Percentiles rank a stretch among this genome's conserved stretches.
These are phyloP conservation scores for Vultur gryphus DNA, from an alignment of 2,797 vertebrate genomes.

Conservation along the genomic window DNA sequence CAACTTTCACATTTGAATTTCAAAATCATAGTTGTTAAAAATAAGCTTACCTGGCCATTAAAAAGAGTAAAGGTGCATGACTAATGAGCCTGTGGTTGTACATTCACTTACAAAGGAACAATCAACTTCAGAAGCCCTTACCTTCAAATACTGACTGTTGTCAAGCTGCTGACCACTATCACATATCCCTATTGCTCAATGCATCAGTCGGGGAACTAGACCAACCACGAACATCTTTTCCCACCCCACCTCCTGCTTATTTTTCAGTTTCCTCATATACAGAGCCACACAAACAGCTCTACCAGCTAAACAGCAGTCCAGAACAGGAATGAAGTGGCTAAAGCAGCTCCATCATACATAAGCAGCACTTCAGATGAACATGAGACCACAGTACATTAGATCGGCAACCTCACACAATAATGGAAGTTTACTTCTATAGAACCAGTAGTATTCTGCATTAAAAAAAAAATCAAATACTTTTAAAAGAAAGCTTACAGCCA, in stretches of 20 bases:
- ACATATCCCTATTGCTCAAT: neutral
- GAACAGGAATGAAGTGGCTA: neutral
- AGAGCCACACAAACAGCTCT: neutral
- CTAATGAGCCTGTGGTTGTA: slow-evolving; percentile 9
- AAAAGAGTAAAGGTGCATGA: neutral
- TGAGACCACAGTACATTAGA: slow-evolving; percentile 7
- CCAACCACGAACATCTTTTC: neutral
- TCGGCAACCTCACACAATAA: neutral
- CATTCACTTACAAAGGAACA: neutral
- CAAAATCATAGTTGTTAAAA: slow-evolving; percentile 1
- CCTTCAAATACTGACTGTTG: neutral
- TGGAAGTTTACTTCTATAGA: neutral
- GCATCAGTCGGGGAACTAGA: neutral
- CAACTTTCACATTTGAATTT: slow-evolving; percentile 56
- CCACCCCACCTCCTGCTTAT: neutral
- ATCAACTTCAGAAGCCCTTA: neutral
- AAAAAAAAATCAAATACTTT: slow-evolving; percentile 36
- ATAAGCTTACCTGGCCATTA: neutral
- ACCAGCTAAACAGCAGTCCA: neutral
- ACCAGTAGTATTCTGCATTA: slow-evolving; percentile 10
- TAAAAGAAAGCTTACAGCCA: slow-evolving; percentile 32
- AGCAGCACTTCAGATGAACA: slow-evolving; percentile 1
- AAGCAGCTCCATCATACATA: neutral
- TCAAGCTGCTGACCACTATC: neutral
- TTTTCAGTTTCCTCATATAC: neutral